Base-by-base conservation (phyloP, 2,888 invertebrate genomes). In the Hyposoter dolosus region DNA sequence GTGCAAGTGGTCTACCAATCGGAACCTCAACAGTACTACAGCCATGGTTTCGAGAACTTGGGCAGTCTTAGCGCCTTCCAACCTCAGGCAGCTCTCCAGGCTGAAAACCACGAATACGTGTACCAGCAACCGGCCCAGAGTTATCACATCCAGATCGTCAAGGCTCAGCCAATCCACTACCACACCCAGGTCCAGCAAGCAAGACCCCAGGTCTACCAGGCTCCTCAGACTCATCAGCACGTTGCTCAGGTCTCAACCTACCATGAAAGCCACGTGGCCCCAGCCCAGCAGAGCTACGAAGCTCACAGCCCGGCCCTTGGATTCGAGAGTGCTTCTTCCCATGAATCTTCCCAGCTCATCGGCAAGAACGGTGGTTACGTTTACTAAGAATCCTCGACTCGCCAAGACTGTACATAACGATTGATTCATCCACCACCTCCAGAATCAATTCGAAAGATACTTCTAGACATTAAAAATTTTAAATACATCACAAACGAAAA, bases 321-420 rank as follows among this genome's bases (percentile, higher is more conserved):
- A 19, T 43, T 92, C 3, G 90, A 90, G 1, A 89, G 80, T 76
- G 87, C 83, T 79, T 10, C 60, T 15, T 50, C 53, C 50, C 72
- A 76, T 12, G 69, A 63, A 17, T 43, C 65, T 10, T 87, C 81
- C 15, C 92, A 92, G 71, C 87, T 89, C 0, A 88, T 87, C 23
- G 91, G 60, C 40, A 79, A 78, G 63, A 92, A 93, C 50, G 93
- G 93, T 71, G 93, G 93, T 47, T 94, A 94, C 85, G 80, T 92
- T 72, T 94, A 94, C 87, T 92, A 90, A 87, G 32, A 2, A 47
- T n/a, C 9, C 17, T 15, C 10, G 32, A 23, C 43, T 63, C 23
- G 10, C 47, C 63, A 28, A 79, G 28, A 69, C 45, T 69, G 56
- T 60, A 68, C 5, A 56, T 66, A 40, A 56, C 23, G 56, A 56